A percentile compares a stretch with the other conserved stretches of the same genome.
These are phyloP conservation scores for Platycheirus albimanus DNA, from an alignment of 2,888 invertebrate species.

Conservation along the genomic window DNA sequence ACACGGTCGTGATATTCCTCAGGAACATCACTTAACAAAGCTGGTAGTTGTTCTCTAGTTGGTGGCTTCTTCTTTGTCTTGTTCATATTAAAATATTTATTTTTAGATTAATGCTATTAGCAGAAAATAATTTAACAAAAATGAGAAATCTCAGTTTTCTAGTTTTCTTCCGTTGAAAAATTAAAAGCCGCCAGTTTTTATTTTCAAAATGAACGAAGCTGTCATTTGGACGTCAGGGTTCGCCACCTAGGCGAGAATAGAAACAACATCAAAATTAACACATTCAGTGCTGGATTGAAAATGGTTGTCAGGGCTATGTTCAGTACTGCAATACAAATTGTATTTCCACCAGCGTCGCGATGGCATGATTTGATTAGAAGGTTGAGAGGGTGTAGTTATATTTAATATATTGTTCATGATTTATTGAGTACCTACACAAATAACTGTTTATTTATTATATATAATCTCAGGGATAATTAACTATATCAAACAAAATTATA, in stretches of 20 bases:
- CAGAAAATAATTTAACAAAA: neutral
- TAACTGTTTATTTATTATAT: too few relatives aligned
- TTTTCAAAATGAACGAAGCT: constrained; percentile 26
- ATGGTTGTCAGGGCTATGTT: too few relatives aligned
- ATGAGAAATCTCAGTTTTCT: neutral
- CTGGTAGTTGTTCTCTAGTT: constrained; percentile 77
- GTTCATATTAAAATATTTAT: constrained; percentile 67
- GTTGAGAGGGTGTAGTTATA: too few relatives aligned
- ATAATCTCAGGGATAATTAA: too few relatives aligned
- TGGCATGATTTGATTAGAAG: too few relatives aligned
- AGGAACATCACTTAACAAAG: constrained; percentile 79
- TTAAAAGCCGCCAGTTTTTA: constrained; percentile 19
- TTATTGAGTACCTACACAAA: too few relatives aligned
- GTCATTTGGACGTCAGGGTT: neutral
- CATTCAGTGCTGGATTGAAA: too few relatives aligned
- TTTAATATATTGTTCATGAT: too few relatives aligned
- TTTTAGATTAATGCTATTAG: neutral
- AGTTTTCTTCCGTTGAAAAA: constrained; percentile 10
- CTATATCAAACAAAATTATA: too few relatives aligned
- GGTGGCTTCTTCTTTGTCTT: constrained; percentile 78
- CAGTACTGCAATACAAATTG: too few relatives aligned
- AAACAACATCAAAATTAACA: too few relatives aligned
- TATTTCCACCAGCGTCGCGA: too few relatives aligned
- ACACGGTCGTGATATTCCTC: constrained; percentile 79
- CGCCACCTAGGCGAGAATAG: neutral